These are phyloP conservation scores for Siniperca undulata DNA, from an alignment of 2,797 vertebrate species.

Conservation along the genomic window DNA sequence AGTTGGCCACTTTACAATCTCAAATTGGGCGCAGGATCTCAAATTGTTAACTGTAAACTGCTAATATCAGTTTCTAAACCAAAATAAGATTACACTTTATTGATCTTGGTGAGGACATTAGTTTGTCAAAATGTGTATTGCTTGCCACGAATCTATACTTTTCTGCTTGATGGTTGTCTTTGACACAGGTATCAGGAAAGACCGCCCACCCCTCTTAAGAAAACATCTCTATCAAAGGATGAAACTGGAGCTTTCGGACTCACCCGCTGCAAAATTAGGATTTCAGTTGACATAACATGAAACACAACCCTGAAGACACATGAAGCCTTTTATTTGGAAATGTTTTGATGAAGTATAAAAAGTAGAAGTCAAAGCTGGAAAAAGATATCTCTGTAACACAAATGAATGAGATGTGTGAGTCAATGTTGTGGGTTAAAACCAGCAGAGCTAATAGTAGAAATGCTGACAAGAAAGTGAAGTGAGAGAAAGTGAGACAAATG, in stretches of 20 bases:
- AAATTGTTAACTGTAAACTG: not conserved
- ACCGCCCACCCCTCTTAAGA: not conserved
- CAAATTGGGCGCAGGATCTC: not conserved
- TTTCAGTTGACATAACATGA: not conserved
- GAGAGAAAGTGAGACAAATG: constrained; percentile 54
- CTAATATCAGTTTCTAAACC: not conserved
- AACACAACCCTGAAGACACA: too few species aligned
- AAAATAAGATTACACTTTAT: not conserved
- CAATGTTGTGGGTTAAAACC: constrained; percentile 1
- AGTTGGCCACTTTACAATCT: not conserved
- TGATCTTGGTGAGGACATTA: not conserved
- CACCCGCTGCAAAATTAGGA: not conserved
- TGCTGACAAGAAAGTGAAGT: constrained; percentile 31
- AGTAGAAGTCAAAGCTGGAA: not conserved
- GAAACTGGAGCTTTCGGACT: not conserved
- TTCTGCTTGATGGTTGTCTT: not conserved
- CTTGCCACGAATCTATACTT: not conserved
- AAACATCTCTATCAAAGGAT: constrained; percentile 8
- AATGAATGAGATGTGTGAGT: not conserved
- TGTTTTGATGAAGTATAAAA: constrained; percentile 3
- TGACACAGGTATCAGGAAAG: not conserved
- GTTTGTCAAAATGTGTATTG: not conserved
- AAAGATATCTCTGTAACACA: not conserved
- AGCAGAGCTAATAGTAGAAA: not conserved
- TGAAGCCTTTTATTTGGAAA: constrained; percentile 1